Conservation (phyloP, 2,113 vertebrate genomes). For the Thamnophis sirtalis region DNA sequence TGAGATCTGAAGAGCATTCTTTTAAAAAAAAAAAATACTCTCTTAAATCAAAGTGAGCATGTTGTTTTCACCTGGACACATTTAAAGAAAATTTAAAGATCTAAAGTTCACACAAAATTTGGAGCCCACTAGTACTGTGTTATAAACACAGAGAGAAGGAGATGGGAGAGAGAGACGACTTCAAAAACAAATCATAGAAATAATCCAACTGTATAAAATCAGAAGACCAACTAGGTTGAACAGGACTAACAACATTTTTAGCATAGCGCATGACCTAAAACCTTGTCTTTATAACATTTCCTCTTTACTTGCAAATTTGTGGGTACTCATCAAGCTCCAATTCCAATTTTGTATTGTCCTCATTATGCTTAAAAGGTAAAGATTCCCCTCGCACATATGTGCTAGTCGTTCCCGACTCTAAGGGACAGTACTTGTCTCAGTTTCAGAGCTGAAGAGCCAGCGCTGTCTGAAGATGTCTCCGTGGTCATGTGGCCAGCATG, state of each 20-base stretch:
- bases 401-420: too few relatives aligned
- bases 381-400: too few relatives aligned
- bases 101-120: neutral
- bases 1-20: neutral
- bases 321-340: neutral
- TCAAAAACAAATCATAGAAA: neutral
- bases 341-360: neutral
- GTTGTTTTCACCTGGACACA: neutral
- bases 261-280: neutral
- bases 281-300: neutral
- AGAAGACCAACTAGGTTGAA: neutral
- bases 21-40: neutral
- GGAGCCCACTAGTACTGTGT: too few relatives aligned
- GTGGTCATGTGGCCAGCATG: too few relatives aligned
- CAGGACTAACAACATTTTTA: neutral
- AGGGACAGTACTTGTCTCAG: too few relatives aligned
- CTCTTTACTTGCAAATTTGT: neutral
- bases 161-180: neutral
- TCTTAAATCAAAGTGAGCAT: neutral
- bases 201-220: neutral
- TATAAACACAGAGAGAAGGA: too few relatives aligned
- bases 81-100: neutral
- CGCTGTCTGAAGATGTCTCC: too few relatives aligned
- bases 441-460: too few relatives aligned
- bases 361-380: neutral